Evolutionary conservation across 2,113 vertebrate species (phyloP).

Genomic region (Oreotrochilus melanogaster): DNA sequence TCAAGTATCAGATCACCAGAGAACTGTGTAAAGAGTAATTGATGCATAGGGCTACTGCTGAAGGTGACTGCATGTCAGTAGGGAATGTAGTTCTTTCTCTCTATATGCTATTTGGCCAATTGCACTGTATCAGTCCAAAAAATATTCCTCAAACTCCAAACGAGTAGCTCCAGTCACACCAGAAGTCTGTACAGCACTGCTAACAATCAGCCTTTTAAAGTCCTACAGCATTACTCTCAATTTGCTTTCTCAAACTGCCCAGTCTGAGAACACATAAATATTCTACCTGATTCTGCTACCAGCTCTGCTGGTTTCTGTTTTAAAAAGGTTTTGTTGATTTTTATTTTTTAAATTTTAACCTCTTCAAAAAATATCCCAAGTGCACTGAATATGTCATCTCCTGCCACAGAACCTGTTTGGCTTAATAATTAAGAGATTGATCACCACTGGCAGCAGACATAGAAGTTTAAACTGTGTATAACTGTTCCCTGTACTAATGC

Average conservation of each 20-base stretch:
- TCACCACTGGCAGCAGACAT: not conserved
- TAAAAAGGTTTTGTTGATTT: not conserved
- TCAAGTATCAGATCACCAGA: not conserved
- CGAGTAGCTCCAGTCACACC: not conserved
- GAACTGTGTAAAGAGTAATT: not conserved
- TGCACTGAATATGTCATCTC: not conserved
- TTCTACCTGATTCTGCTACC: not conserved
- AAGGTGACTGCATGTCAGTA: not conserved
- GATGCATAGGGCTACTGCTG: not conserved
- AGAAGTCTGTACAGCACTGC: not conserved
- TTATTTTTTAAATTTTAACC: not conserved
- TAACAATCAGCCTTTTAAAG: not conserved
- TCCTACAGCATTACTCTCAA: not conserved
- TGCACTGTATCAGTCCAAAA: not conserved
- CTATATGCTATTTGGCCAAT: not conserved
- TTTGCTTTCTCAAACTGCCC: not conserved
- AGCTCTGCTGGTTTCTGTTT: not conserved
- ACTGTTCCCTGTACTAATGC: slow-evolving; percentile 23
- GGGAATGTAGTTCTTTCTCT: not conserved
- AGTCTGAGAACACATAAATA: not conserved
- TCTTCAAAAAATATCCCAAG: not conserved
- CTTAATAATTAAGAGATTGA: slow-evolving; percentile 55
- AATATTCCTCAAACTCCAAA: not conserved
- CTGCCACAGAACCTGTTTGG: not conserved
- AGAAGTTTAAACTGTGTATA: slow-evolving; percentile 8